phyloP scores from a whole-genome alignment of 37 sponge, comb jelly and placozoan species.

The Cliona cf. orientalis region DNA sequence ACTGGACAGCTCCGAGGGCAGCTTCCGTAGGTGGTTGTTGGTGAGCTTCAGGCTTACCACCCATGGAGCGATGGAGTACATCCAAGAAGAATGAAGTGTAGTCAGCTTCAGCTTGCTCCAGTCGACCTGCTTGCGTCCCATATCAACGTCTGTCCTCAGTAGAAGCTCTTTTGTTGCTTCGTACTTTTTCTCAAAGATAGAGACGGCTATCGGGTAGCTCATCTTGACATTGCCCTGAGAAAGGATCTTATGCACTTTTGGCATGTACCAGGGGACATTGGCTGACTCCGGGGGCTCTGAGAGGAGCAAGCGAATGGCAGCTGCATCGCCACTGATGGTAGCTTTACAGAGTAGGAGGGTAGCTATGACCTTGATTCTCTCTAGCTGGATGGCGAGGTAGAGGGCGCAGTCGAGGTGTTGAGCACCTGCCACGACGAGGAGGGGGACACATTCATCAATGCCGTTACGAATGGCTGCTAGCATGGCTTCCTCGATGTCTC shows the following conservation, averaged over 20 bases:
- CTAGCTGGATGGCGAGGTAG: slow-evolving; percentile 75
- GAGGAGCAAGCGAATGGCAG: slow-evolving; percentile 64
- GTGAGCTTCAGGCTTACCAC: slow-evolving; percentile 73
- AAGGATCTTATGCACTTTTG: slow-evolving; percentile 50
- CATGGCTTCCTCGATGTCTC: slow-evolving; percentile 75
- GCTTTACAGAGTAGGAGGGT: slow-evolving; percentile 80
- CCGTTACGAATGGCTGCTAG: slow-evolving; percentile 63
- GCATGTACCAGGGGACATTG: slow-evolving; percentile 70
- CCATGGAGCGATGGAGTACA: slow-evolving; percentile 86
- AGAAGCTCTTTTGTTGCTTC: slow-evolving; percentile 80
- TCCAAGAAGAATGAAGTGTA: slow-evolving; percentile 69
- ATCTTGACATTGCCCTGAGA: slow-evolving; percentile 56
- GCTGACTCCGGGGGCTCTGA: slow-evolving; percentile 67
- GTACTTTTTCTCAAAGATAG: slow-evolving; percentile 70
- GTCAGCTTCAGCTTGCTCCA: slow-evolving; percentile 77
- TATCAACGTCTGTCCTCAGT: slow-evolving; percentile 71
- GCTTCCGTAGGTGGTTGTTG: slow-evolving; percentile 68
- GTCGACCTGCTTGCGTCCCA: slow-evolving; percentile 74
- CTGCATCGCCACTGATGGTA: slow-evolving; percentile 47
- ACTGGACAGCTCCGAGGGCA: slow-evolving; percentile 58
- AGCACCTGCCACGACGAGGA: slow-evolving; percentile 63
- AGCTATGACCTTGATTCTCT: slow-evolving; percentile 67
- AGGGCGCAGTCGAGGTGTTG: slow-evolving; percentile 70
- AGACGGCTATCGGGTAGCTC: slow-evolving; percentile 74
- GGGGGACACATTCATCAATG: slow-evolving; percentile 43